Conservation (phyloP, 2,113 vertebrate genomes). For the Sylvietta virens region DNA sequence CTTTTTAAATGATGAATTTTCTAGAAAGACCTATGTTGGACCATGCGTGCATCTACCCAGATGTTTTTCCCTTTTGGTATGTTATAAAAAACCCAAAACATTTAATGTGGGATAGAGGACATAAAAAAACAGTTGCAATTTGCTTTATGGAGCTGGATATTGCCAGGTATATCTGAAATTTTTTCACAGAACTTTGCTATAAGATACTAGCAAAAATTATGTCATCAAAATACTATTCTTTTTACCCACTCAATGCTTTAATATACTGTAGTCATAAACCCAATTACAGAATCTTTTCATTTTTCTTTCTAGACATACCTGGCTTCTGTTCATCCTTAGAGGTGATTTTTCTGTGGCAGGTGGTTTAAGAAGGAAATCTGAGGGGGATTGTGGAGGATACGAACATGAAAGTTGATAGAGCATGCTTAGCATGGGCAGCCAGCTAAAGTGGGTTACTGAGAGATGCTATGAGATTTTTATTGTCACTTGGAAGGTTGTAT, state of each 20-base stretch:
- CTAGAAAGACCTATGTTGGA: background rate
- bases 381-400: background rate
- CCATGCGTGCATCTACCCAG: background rate
- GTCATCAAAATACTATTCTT: background rate
- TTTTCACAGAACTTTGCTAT: background rate
- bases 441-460: background rate
- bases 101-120: background rate
- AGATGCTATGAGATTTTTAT: background rate
- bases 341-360: background rate
- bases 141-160: background rate
- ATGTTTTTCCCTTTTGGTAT: background rate
- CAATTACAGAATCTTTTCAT: background rate
- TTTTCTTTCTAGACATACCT: background rate
- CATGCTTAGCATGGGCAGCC: background rate
- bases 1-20: background rate
- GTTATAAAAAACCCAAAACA: rapidly evolving
- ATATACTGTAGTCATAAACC: background rate
- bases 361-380: background rate
- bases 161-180: background rate
- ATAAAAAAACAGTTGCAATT: background rate
- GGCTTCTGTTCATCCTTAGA: background rate
- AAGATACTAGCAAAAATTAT: background rate
- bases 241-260: background rate
- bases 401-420: background rate
- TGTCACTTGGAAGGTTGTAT: background rate